phyloP scores from a whole-genome alignment of 2,113 vertebrate genomes.

The Neopipo cinnamomea region DNA sequence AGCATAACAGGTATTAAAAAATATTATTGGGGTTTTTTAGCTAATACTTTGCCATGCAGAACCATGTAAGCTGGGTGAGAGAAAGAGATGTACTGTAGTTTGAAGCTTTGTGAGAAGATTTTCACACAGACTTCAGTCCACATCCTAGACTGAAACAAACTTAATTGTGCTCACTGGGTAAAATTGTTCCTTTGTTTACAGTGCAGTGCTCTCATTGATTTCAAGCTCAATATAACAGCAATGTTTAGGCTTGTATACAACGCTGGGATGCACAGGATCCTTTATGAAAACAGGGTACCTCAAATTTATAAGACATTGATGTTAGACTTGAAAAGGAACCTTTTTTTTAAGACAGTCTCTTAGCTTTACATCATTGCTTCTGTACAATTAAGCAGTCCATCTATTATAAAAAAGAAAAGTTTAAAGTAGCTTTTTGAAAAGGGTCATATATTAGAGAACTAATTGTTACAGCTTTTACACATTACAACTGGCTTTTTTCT shows the following conservation, averaged over 20 bases:
- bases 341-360: background rate
- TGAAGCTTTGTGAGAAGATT: background rate
- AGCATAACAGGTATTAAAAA: background rate
- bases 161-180: background rate
- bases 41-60: background rate
- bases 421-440: slow-evolving; percentile 62
- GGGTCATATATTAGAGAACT: slow-evolving; percentile 58
- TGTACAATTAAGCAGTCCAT: slow-evolving; percentile 32
- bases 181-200: background rate
- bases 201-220: background rate
- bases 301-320: background rate
- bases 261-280: background rate
- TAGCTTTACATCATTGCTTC: slow-evolving; percentile 49
- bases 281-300: background rate
- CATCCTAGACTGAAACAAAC: background rate
- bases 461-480: slow-evolving; percentile 62
- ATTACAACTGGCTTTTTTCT: background rate
- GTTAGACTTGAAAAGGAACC: background rate
- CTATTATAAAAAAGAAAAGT: slow-evolving; percentile 36
- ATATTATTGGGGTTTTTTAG: background rate
- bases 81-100: background rate
- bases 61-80: background rate
- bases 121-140: background rate
- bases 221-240: background rate
- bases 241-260: background rate